Evolutionary conservation across 2,113 vertebrate species (phyloP).

Genomic region (Reinhardtius hippoglossoides): DNA sequence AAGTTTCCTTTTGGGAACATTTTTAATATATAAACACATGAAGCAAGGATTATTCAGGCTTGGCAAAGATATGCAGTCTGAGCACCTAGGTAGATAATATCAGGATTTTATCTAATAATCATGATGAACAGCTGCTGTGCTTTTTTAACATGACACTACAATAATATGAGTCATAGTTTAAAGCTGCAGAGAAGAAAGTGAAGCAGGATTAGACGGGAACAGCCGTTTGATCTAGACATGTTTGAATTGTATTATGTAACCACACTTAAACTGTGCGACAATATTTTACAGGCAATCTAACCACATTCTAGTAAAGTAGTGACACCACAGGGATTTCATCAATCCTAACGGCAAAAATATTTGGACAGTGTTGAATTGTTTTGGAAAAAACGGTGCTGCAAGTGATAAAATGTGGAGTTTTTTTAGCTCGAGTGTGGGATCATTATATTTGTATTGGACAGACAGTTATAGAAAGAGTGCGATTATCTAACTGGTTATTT

Average conservation of each 20-base stretch:
- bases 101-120: slow-evolving; percentile 53
- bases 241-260: slow-evolving; percentile 52
- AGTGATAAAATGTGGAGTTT: slow-evolving; percentile 27
- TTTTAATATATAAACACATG: slow-evolving; percentile 1
- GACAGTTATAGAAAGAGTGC: slow-evolving; percentile 29
- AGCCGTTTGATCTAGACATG: slow-evolving; percentile 39
- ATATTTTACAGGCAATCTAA: slow-evolving; percentile 6
- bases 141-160: not conserved
- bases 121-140: not conserved
- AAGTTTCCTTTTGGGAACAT: too few relatives aligned
- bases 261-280: slow-evolving; percentile 11
- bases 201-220: slow-evolving; percentile 37
- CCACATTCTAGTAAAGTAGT: slow-evolving; percentile 11
- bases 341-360: slow-evolving; percentile 25
- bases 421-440: not conserved
- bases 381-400: not conserved
- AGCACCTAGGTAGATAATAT: slow-evolving; percentile 24
- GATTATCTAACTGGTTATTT: slow-evolving; percentile 45
- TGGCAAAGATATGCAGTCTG: not conserved
- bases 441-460: not conserved
- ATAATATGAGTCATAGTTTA: not conserved
- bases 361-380: slow-evolving; percentile 9
- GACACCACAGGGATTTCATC: slow-evolving; percentile 41
- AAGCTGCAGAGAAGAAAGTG: slow-evolving; percentile 41
- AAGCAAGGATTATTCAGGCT: not conserved